Percentiles rank a stretch among this genome's conserved stretches.
Evolutionary conservation across 2,113 vertebrate genomes (phyloP).

Genomic region (Ochotona princeps): DNA sequence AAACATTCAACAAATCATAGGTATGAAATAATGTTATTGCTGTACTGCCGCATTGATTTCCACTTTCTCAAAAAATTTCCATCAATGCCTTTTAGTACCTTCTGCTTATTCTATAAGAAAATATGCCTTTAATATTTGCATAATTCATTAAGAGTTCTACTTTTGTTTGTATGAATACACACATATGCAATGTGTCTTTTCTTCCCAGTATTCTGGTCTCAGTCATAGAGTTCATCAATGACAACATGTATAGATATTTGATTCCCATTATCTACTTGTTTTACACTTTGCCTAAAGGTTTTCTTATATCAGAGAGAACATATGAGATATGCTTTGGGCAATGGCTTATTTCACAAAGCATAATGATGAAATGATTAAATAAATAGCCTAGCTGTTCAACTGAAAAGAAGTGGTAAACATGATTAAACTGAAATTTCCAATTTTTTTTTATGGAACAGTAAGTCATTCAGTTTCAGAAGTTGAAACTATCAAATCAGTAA

Average conservation of each 20-base stretch:
- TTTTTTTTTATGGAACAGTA: not conserved
- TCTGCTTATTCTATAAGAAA: not conserved
- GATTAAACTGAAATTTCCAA: not conserved
- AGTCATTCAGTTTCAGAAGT: not conserved
- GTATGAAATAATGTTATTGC: not conserved
- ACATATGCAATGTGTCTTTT: too few species aligned
- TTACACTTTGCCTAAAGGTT: too few species aligned
- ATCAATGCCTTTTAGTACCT: not conserved
- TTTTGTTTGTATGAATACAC: too few species aligned
- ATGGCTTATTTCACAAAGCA: too few species aligned
- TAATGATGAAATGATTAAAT: not conserved
- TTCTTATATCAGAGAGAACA: too few species aligned
- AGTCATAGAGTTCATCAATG: too few species aligned
- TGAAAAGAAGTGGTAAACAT: not conserved
- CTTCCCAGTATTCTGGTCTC: too few species aligned
- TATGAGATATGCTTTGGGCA: too few species aligned
- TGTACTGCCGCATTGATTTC: not conserved
- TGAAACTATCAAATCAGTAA: not conserved
- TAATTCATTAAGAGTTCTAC: too few species aligned
- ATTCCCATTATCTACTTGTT: too few species aligned
- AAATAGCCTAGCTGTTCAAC: not conserved
- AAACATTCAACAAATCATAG: not conserved
- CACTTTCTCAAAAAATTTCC: not conserved
- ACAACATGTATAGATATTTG: too few species aligned
- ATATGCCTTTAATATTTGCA: too few species aligned